These are phyloP conservation scores for Bergia sp. DNA, from an alignment of 92 coral and sea anemone genomes.

Conservation along the genomic window DNA sequence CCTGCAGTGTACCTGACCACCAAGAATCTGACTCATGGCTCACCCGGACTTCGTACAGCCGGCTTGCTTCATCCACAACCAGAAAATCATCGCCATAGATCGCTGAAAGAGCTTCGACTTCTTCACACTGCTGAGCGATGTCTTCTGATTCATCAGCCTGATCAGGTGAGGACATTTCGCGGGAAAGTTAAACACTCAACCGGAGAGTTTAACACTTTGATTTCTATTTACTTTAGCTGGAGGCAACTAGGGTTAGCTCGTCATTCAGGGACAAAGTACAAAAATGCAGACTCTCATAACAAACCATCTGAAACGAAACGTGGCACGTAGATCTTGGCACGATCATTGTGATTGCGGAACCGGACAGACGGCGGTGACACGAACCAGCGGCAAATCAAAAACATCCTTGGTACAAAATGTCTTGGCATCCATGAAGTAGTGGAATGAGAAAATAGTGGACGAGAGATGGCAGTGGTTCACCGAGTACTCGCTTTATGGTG, in stretches of 20 bases:
- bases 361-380: background rate
- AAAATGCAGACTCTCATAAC: background rate
- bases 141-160: constrained; percentile 43
- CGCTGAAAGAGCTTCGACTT: constrained; percentile 87
- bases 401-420: background rate
- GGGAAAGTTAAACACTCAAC: constrained; percentile 7
- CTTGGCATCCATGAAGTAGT: background rate
- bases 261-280: background rate
- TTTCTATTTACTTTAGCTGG: background rate
- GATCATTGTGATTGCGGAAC: background rate
- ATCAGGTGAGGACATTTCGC: background rate
- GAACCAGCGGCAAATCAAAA: constrained; percentile 40
- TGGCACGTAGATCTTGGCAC: constrained; percentile 20
- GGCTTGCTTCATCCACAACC: constrained; percentile 69
- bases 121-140: constrained; percentile 73
- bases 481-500: constrained; percentile 87
- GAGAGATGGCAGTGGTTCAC: constrained; percentile 71
- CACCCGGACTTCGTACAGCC: constrained; percentile 81
- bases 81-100: constrained; percentile 91
- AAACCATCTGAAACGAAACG: constrained; percentile 1
- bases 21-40: constrained; percentile 62
- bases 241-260: background rate
- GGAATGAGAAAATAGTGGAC: too few relatives aligned
- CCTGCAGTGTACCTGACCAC: constrained; percentile 77
- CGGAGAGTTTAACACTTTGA: background rate